Conservation (phyloP, 2,797 vertebrate species). For the Poecilia picta region DNA sequence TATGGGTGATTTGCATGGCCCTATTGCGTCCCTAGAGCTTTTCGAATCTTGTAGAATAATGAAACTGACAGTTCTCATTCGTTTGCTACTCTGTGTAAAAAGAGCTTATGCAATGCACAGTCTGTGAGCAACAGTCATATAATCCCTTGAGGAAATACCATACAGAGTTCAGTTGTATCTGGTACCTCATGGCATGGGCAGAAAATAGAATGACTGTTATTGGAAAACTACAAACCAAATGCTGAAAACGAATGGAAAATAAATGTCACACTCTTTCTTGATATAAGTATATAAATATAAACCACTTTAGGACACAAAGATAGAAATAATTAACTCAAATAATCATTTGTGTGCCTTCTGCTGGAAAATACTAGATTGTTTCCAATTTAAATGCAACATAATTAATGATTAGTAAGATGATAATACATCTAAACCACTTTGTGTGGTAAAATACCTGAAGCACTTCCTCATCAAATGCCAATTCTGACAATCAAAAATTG, state of each 20-base stretch:
- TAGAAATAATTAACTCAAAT: neutral
- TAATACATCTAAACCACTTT: neutral
- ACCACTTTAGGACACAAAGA: conserved; percentile 20
- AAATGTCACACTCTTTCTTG: conserved; percentile 42
- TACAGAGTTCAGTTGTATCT: conserved; percentile 50
- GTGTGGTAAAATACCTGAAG: neutral
- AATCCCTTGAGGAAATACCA: conserved; percentile 59
- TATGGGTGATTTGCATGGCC: conserved; percentile 53
- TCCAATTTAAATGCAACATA: neutral
- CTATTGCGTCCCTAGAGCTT: conserved; percentile 27
- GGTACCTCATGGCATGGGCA: conserved; percentile 64
- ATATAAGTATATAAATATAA: conserved; percentile 37
- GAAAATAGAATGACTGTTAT: conserved; percentile 52
- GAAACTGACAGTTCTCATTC: conserved; percentile 66
- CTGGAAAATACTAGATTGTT: conserved; percentile 14
- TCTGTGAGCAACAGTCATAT: conserved; percentile 44
- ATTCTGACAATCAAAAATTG: neutral
- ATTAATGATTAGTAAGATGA: neutral
- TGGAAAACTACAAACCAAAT: conserved; percentile 42
- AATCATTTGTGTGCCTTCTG: neutral
- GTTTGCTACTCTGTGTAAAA: conserved; percentile 57
- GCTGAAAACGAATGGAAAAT: conserved; percentile 32
- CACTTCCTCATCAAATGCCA: neutral
- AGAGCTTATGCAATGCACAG: conserved; percentile 44
- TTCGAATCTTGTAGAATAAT: conserved; percentile 50